Evolutionary conservation across 2,113 vertebrate species (phyloP).

Genomic region (Fulica atra): DNA sequence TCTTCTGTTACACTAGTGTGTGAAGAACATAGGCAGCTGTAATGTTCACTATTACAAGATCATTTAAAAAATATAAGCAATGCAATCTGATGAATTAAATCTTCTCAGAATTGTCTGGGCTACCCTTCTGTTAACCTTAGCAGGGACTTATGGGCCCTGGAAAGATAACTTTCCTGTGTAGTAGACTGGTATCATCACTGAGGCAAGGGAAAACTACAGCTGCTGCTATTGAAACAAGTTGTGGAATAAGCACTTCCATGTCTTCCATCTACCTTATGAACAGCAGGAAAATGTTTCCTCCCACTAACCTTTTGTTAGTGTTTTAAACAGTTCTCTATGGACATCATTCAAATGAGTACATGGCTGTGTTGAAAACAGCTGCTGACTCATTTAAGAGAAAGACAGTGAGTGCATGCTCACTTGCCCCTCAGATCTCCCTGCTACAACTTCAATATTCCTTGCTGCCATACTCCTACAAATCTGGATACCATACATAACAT

Average conservation of each 20-base stretch:
- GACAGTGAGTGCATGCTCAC: background rate
- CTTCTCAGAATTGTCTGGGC: background rate
- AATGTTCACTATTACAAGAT: background rate
- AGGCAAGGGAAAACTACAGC: background rate
- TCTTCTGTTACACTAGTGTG: background rate
- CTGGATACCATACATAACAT: background rate
- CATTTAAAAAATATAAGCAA: background rate
- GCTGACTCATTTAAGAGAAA: background rate
- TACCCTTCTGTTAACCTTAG: background rate
- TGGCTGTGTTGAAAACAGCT: background rate
- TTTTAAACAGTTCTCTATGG: background rate
- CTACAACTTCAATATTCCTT: background rate
- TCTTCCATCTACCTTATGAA: background rate
- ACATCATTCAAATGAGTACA: background rate
- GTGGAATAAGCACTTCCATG: background rate
- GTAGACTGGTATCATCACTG: background rate
- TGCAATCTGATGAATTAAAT: background rate
- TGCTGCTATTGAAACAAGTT: background rate
- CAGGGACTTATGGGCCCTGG: background rate
- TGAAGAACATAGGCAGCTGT: background rate
- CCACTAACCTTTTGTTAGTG: background rate
- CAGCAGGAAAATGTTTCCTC: background rate
- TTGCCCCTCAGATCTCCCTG: background rate
- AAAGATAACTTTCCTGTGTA: background rate
- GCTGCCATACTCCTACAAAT: background rate